Evolutionary conservation across 1,140 invertebrate genomes (phyloP), one percentile per base, ranked within the genome.

Genomic region (Panulirus ornatus): DNA sequence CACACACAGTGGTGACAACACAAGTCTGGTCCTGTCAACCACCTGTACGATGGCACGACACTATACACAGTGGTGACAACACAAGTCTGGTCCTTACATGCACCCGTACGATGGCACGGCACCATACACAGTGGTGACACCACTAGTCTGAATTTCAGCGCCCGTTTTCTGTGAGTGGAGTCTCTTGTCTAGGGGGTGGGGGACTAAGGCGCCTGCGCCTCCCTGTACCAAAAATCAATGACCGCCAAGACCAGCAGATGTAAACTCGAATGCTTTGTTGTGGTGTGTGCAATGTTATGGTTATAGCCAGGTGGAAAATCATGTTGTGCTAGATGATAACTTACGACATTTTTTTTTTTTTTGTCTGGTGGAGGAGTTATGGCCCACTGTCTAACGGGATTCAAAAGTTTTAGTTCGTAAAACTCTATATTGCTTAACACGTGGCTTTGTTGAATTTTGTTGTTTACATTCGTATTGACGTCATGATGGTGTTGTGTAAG

Each of bases 181-280:
- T 16, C 47, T 6, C n/a, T n/a, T n/a, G n/a, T n/a, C n/a, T n/a
- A 27, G 11, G 44, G 9, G 19, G 34, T 47, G 78, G 78, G 78
- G 11, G 19, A 81, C 78, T 81, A 16, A 36, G 44, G 66, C 70
- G 83, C 83, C 8, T 42, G 40, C 66, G 47, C 79, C 27, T 9
- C 19, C 22, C n/a, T 44, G 47, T 40, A n/a, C 66, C 70, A 84
- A 84, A 84, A 84, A 84, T 84, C 83, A 63, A 84, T 84, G 83
- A 84, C n/a, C n/a, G n/a, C n/a, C n/a, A 75, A 81, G 38, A 81
- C 78, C 83, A 66, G 44, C 83, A 84, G 83, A 84, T 84, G 83
- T 84, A 84, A 84, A 84, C 66, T 84, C 38, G 63, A 84, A 84
- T 84, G 83, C 83, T 84, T 84, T 84, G 83, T 84, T 84, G 83